phyloP scores from a whole-genome alignment of 1,140 invertebrate species.

The Pomacea maculata region DNA sequence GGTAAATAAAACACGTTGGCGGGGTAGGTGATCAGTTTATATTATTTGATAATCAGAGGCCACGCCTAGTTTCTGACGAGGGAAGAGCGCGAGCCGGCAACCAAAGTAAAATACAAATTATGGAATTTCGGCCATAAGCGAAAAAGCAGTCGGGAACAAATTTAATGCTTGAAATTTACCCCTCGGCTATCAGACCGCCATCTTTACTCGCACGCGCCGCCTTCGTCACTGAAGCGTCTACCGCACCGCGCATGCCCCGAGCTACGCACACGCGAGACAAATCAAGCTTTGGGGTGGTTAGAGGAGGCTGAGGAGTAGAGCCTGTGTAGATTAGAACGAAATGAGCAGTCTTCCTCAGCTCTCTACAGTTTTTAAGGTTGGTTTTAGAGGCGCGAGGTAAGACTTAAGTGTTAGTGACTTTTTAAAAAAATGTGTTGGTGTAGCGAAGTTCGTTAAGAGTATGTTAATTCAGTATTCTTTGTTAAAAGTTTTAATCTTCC shows the following conservation, averaged over 20 bases:
- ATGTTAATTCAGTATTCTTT: no score
- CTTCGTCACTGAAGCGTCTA: conserved; percentile 12
- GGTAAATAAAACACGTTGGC: neutral
- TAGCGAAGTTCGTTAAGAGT: no score
- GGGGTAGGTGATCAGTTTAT: neutral
- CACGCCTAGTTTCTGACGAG: neutral
- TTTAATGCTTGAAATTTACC: conserved; percentile 27
- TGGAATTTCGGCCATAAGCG: neutral
- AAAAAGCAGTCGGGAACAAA: conserved; percentile 16
- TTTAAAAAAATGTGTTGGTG: no score
- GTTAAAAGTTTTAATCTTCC: no score
- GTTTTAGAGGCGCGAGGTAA: no score
- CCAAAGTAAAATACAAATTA: neutral
- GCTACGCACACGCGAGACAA: conserved; percentile 10
- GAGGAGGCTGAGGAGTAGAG: no score
- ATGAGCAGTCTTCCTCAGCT: no score
- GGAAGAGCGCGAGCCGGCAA: neutral
- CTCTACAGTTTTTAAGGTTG: no score
- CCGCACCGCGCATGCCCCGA: conserved; percentile 1
- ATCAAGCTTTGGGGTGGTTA: conserved; percentile 10
- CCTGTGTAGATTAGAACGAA: no score
- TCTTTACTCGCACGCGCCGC: conserved; percentile 21
- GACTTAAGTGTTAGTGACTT: no score
- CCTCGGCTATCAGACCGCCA: conserved; percentile 13
- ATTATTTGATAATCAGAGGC: no score